A percentile compares a stretch with the other conserved stretches of the same genome.
Evolutionary conservation across 2,888 invertebrate species (phyloP).

Genomic region (Stratiomys singularior): DNA sequence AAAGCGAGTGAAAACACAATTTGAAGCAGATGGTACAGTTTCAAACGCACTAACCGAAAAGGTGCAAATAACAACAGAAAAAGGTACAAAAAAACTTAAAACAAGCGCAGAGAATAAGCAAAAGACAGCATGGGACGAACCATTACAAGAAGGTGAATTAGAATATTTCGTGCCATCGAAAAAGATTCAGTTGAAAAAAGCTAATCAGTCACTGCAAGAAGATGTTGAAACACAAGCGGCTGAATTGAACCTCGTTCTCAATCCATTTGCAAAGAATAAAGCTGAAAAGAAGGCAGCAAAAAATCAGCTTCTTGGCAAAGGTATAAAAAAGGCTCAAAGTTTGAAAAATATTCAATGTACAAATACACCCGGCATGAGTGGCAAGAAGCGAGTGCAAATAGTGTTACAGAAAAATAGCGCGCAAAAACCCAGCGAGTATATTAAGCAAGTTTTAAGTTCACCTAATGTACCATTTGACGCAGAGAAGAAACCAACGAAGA

Average conservation of each 20-base stretch:
- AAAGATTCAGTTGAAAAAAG: slow-evolving; percentile 59
- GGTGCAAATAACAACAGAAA: neutral
- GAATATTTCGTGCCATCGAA: slow-evolving; percentile 62
- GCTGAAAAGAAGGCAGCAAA: slow-evolving; percentile 46
- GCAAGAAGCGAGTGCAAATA: slow-evolving; percentile 77
- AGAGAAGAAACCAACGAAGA: slow-evolving; percentile 73
- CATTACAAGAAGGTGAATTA: slow-evolving; percentile 65
- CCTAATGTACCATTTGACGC: slow-evolving; percentile 82
- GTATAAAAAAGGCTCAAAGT: slow-evolving; percentile 49
- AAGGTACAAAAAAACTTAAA: neutral
- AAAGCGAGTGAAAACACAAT: neutral
- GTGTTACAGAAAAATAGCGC: slow-evolving; percentile 75
- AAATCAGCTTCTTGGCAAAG: slow-evolving; percentile 51
- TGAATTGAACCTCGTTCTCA: slow-evolving; percentile 55
- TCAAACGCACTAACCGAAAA: neutral
- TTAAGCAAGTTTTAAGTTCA: slow-evolving; percentile 74
- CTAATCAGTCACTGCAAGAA: slow-evolving; percentile 57
- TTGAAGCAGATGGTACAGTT: neutral
- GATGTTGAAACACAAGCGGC: slow-evolving; percentile 50
- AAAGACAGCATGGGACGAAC: slow-evolving; percentile 64
- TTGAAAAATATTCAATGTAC: slow-evolving; percentile 30
- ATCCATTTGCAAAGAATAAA: slow-evolving; percentile 55
- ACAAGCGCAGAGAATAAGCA: neutral
- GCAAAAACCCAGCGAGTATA: slow-evolving; percentile 79
- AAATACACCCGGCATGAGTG: slow-evolving; percentile 28